Base-by-base conservation (phyloP, 1,140 invertebrate species). In the Sminthurinus signatus region DNA sequence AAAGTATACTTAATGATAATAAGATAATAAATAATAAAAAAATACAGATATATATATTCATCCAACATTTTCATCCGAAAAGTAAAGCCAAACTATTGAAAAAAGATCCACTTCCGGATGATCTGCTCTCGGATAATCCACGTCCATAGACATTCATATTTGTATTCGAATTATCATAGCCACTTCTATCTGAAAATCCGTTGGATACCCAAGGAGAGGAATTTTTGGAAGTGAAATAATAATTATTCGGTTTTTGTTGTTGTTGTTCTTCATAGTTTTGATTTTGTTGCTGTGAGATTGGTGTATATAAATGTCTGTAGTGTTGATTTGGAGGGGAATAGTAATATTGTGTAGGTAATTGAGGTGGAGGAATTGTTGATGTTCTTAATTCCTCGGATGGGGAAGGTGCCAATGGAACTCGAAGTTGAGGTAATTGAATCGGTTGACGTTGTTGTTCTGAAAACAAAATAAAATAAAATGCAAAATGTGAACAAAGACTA, bases 341-440 rank as follows among this genome's bases (percentile, higher is more conserved):
- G 25, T 62, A 48, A 25, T 67, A 67, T n/a, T 54, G 42, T 28
- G 19, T 60, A 25, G 65, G 65, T 17, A 67, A 29, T 46, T 44
- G 42, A 14, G 65, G 65, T 1, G 65, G 65, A 31, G 54, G 0
- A 25, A 62, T 0, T 23, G 60, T 61, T 17, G 48, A 23, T 12
- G 54, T 36, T 23, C 0, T 2, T 17, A 44, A 31, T 27, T 23
- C 17, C 2, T 54, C 31, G 2, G 52, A 21, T 21, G 12, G 39
- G 25, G 10, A 23, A 14, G 42, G 2, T n/a, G n/a, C n/a, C n/a
- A n/a, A n/a, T 14, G 65, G 65, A 1, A 67, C 55, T 48, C 59
- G 62, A 21, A 67, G 0, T 8, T 57, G 10, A 4, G 65, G 65
- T 15, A 67, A 32, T 28, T 59, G 65, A 60, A 67, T 46, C 3